Conservation (phyloP, 2,888 invertebrate genomes). For the Arctia plantaginis region DNA sequence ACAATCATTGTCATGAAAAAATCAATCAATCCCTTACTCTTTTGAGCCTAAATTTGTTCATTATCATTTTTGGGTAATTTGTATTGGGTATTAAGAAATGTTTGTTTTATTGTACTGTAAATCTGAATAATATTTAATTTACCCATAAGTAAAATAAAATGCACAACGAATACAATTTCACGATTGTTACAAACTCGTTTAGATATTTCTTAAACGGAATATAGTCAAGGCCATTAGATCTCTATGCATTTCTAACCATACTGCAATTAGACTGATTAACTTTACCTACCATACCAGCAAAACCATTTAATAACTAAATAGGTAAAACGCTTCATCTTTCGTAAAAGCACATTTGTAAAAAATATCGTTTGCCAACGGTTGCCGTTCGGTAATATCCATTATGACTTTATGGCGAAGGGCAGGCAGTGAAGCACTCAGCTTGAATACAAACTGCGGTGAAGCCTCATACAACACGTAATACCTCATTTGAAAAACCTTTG, state of each 20-base stretch:
- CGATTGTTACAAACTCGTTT: constrained; percentile 3
- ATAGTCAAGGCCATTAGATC: constrained; percentile 1
- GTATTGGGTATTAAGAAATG: not conserved
- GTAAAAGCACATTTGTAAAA: constrained; percentile 52
- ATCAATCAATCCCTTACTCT: no score
- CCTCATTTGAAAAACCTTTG: constrained; percentile 72
- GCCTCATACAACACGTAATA: constrained; percentile 64
- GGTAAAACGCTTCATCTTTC: constrained; percentile 14
- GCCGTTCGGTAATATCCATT: constrained; percentile 62
- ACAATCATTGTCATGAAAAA: not conserved
- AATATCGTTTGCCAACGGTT: constrained; percentile 49
- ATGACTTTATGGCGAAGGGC: constrained; percentile 71
- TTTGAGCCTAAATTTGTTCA: no score
- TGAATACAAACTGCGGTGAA: constrained; percentile 78
- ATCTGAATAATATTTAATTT: no score
- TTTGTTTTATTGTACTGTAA: no score
- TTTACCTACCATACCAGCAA: not conserved
- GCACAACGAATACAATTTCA: not conserved
- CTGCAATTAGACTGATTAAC: constrained; percentile 15
- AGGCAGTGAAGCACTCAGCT: constrained; percentile 55
- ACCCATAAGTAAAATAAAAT: no score
- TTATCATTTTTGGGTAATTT: no score
- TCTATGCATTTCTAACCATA: constrained; percentile 8
- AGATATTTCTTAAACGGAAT: not conserved
- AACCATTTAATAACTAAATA: constrained; percentile 22